Percentiles rank a stretch among this genome's conserved stretches.
These are phyloP conservation scores for Anthophora plumipes DNA, from an alignment of 2,888 invertebrate species.

Conservation along the genomic window DNA sequence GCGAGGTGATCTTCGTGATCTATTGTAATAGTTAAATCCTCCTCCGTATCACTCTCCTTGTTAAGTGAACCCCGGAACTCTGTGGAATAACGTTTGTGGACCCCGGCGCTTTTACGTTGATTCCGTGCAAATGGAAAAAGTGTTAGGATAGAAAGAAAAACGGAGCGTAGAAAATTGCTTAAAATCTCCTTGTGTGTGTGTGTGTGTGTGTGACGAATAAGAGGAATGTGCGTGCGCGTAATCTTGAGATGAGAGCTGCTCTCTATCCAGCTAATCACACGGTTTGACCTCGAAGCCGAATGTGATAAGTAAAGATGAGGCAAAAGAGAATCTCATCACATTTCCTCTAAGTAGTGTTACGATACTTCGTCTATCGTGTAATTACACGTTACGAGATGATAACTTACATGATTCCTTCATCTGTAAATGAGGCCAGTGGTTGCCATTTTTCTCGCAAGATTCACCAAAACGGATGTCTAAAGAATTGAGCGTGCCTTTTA, in stretches of 20 bases:
- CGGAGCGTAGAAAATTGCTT: neutral
- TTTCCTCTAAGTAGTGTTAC: no score
- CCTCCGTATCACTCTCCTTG: neutral
- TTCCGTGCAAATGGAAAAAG: neutral
- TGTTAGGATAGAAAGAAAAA: neutral
- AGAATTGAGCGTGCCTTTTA: slow-evolving; percentile 84
- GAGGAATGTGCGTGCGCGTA: slow-evolving; percentile 14
- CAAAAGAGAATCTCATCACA: slow-evolving; percentile 13
- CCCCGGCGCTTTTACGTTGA: no score
- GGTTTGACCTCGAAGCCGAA: slow-evolving; percentile 36
- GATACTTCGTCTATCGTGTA: neutral
- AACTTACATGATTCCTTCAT: slow-evolving; percentile 93
- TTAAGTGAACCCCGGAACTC: neutral
- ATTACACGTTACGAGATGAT: neutral
- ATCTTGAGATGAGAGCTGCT: slow-evolving; percentile 15
- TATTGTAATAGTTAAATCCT: neutral
- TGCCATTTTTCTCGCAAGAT: slow-evolving; percentile 89
- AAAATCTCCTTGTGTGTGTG: neutral
- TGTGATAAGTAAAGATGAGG: slow-evolving; percentile 46
- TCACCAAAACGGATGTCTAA: slow-evolving; percentile 87
- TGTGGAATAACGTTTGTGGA: neutral
- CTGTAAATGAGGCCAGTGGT: slow-evolving; percentile 87
- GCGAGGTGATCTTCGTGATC: neutral
- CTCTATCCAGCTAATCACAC: slow-evolving; percentile 21
- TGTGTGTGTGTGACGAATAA: neutral